Evolutionary conservation across 2,888 invertebrate genomes (phyloP), one percentile per base, ranked within the genome.

Genomic region (Ellobium chinense): DNA sequence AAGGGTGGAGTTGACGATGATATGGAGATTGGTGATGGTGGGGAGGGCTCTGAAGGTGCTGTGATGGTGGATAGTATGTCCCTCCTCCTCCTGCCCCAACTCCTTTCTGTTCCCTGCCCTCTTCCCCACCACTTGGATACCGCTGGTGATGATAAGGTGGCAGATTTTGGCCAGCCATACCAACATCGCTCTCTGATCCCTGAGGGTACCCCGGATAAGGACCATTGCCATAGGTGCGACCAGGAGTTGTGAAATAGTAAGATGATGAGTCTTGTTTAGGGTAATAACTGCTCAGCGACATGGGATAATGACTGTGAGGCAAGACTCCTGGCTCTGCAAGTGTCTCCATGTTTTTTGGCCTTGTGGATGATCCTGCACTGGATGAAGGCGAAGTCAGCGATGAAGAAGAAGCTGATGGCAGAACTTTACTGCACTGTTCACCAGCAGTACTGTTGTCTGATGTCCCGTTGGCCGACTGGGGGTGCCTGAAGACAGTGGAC

Each of bases 211-310:
- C 31, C 14, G 70, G 62, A 27, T 60, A 70, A 0, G 18, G 1
- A 21, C 58, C 37, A 29, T 3, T 24, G 18, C n/a, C 58, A 9
- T 2, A n/a, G 54, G 68, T n/a, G 29, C 68, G 36, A 27, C 5
- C 60, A 7, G 36, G 24, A 7, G 5, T 27, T n/a, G 60, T n/a
- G 29, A 56, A 77, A 31, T 77, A 77, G 31, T 69, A 69, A 12
- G 65, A n/a, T 21, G 54, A 39, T 18, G 62, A 9, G 5, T 76
- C 76, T 36, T 54, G 65, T 36, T 76, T 76, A 12, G 31, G 34
- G 18, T 76, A 76, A 56, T 65, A 66, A 0, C 66, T 56, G 39
- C 46, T 24, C 21, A 46, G 27, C 5, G 72, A 27, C 27, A 24
- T 12, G 54, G 69, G 62, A n/a, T 56, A 39, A 12, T 77, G 76